Evolutionary conservation across 2,797 vertebrate species (phyloP).

Genomic region (Sebastes paucispinis): DNA sequence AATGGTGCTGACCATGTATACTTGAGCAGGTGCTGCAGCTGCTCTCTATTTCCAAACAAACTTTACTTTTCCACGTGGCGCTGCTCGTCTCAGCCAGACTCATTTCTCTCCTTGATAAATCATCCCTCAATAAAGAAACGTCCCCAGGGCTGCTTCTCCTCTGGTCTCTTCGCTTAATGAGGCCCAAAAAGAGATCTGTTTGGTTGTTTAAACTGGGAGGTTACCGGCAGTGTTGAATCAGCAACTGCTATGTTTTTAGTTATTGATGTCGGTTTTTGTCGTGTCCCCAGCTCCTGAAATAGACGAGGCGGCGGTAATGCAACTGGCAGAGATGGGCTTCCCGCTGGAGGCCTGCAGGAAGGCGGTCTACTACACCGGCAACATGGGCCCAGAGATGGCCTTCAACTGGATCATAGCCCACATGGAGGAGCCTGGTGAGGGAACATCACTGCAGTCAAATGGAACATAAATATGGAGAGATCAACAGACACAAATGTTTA

Average conservation of each 20-base stretch:
- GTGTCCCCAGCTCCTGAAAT: conserved; percentile 90
- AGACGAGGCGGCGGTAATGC: conserved; percentile 95
- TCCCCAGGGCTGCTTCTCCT: conserved; percentile 35
- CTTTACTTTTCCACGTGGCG: conserved; percentile 36
- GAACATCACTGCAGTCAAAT: neutral
- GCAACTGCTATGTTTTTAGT: conserved; percentile 44
- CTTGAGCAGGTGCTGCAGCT: conserved; percentile 66
- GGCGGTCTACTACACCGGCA: conserved; percentile 98
- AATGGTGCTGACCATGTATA: conserved; percentile 20
- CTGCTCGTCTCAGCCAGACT: conserved; percentile 43
- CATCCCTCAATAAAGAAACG: conserved; percentile 36
- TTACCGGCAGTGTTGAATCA: conserved; percentile 50
- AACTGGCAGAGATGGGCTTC: conserved; percentile 99
- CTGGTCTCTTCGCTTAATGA: conserved; percentile 71
- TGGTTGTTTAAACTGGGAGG: conserved; percentile 36
- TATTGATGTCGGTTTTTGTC: conserved; percentile 54
- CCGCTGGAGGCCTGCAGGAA: conserved; percentile 97
- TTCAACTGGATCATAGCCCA: conserved; percentile 99
- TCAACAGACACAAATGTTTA: neutral
- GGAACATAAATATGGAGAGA: neutral
- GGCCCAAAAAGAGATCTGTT: conserved; percentile 66
- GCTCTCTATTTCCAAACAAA: conserved; percentile 40
- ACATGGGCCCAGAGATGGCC: conserved; percentile 96
- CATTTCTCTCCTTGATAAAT: conserved; percentile 65
- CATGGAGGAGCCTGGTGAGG: conserved; percentile 98